A percentile compares a stretch with the other conserved stretches of the same genome.
Evolutionary conservation across 2,888 invertebrate species (phyloP).

Genomic region (Dioctria linearis): DNA sequence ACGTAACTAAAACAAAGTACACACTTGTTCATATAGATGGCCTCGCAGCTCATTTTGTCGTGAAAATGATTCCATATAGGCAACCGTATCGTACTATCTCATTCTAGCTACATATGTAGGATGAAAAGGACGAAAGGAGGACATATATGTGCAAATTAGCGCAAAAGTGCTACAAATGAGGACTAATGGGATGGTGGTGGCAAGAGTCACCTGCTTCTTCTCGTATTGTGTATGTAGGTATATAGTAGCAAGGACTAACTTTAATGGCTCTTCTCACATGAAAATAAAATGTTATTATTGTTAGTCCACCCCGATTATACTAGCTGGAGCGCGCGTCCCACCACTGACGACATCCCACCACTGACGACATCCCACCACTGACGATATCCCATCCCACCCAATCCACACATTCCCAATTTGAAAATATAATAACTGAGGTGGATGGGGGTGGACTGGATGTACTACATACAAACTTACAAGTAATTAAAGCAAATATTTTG

Average conservation of each 20-base stretch:
- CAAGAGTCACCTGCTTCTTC: slow-evolving; percentile 10
- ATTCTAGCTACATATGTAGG: not conserved
- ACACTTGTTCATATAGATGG: not conserved
- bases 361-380: too few relatives aligned
- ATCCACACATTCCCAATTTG: too few relatives aligned
- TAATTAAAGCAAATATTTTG: slow-evolving; percentile 52
- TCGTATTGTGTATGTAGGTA: too few relatives aligned
- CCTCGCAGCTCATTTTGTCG: slow-evolving; percentile 15
- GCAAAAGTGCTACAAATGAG: slow-evolving; percentile 51
- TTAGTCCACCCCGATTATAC: not conserved
- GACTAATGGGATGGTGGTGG: slow-evolving; percentile 39
- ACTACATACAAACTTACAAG: not conserved
- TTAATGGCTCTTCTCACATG: slow-evolving; percentile 24
- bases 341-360: too few relatives aligned
- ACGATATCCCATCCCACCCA: too few relatives aligned
- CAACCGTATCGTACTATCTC: slow-evolving; percentile 1
- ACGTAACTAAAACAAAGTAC: not conserved
- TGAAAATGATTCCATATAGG: slow-evolving; percentile 10
- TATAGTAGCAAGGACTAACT: not conserved
- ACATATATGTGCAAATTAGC: slow-evolving; percentile 42
- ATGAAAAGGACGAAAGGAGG: slow-evolving; percentile 18
- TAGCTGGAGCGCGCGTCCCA: too few relatives aligned
- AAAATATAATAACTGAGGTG: too few relatives aligned
- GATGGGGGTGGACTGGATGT: too few relatives aligned
- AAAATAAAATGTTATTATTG: slow-evolving; percentile 50